phyloP scores from a whole-genome alignment of 2,888 invertebrate genomes.

The Deroplatys truncata region DNA sequence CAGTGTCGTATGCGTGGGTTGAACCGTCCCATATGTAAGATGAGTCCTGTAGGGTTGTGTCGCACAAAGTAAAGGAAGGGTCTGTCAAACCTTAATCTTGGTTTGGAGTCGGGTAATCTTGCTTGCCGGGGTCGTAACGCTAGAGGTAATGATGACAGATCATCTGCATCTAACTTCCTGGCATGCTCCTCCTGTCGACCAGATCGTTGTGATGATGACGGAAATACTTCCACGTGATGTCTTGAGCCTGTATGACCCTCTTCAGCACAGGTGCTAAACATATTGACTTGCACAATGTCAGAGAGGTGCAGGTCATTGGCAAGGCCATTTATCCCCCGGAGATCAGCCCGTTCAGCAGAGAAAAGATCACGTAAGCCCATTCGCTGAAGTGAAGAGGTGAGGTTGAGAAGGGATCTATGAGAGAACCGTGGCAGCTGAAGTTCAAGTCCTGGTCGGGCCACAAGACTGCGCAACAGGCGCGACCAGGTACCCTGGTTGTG shows the following conservation, averaged over 20 bases:
- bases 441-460: slow-evolving; percentile 73
- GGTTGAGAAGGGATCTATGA: slow-evolving; percentile 77
- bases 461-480: slow-evolving; percentile 65
- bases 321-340: slow-evolving; percentile 75
- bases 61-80: slow-evolving; percentile 86
- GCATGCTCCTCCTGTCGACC: slow-evolving; percentile 3
- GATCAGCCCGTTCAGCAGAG: slow-evolving; percentile 69
- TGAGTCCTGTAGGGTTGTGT: slow-evolving; percentile 88
- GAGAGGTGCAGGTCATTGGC: slow-evolving; percentile 77
- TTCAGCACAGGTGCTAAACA: slow-evolving; percentile 78
- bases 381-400: slow-evolving; percentile 68
- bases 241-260: slow-evolving; percentile 61
- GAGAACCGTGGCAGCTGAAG: slow-evolving; percentile 76
- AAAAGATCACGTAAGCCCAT: slow-evolving; percentile 82
- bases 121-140: slow-evolving; percentile 69
- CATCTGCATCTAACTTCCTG: slow-evolving; percentile 43
- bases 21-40: slow-evolving; percentile 82
- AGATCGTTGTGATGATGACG: slow-evolving; percentile 4
- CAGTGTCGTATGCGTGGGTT: slow-evolving; percentile 70
- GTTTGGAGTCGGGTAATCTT: slow-evolving; percentile 53
- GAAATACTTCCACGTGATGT: slow-evolving; percentile 56
- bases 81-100: slow-evolving; percentile 76
- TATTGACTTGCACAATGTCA: slow-evolving; percentile 73
- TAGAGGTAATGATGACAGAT: slow-evolving; percentile 55
- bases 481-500: slow-evolving; percentile 68